Evolutionary conservation across 37 sponge, comb jelly and placozoan species (phyloP).

Genomic region (Mnemiopsis leidyi): DNA sequence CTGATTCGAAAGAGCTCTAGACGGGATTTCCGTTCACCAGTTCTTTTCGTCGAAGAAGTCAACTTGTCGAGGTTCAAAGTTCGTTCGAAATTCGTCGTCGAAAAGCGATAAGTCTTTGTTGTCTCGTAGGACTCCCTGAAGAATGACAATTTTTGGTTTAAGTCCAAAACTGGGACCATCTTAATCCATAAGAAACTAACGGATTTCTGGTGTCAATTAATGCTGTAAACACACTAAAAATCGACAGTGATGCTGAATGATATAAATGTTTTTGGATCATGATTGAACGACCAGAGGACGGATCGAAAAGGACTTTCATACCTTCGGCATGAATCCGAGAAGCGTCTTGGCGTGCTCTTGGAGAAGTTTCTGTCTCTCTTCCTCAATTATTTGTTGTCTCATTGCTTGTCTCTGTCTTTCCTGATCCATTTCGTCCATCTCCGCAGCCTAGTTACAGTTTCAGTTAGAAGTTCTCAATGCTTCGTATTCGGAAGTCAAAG

Average conservation of each 20-base stretch:
- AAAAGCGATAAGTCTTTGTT: constrained; percentile 75
- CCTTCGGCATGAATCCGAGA: constrained; percentile 92
- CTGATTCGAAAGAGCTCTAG: too few relatives aligned
- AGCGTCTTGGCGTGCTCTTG: constrained; percentile 88
- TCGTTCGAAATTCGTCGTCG: constrained; percentile 74
- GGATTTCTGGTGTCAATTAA: too few relatives aligned
- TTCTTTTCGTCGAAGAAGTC: constrained; percentile 79
- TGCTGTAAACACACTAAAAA: too few relatives aligned
- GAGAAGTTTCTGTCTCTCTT: constrained; percentile 92
- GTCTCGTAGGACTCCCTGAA: constrained; percentile 83
- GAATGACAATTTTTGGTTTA: not conserved
- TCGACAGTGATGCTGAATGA: too few relatives aligned
- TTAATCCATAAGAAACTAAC: too few relatives aligned
- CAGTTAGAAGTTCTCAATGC: too few relatives aligned
- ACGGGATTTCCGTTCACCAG: constrained; percentile 67
- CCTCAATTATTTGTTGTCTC: constrained; percentile 81
- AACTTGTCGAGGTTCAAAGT: constrained; percentile 72
- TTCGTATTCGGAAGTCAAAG: too few relatives aligned
- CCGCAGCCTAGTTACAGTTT: constrained; percentile 39
- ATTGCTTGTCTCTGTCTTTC: constrained; percentile 75
- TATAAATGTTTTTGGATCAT: too few relatives aligned
- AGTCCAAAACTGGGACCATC: too few relatives aligned
- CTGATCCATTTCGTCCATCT: constrained; percentile 74
- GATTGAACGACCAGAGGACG: too few relatives aligned
- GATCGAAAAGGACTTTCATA: not conserved